Base-by-base conservation (phyloP, 1,140 invertebrate genomes). In the Brachionus calyciflorus region DNA sequence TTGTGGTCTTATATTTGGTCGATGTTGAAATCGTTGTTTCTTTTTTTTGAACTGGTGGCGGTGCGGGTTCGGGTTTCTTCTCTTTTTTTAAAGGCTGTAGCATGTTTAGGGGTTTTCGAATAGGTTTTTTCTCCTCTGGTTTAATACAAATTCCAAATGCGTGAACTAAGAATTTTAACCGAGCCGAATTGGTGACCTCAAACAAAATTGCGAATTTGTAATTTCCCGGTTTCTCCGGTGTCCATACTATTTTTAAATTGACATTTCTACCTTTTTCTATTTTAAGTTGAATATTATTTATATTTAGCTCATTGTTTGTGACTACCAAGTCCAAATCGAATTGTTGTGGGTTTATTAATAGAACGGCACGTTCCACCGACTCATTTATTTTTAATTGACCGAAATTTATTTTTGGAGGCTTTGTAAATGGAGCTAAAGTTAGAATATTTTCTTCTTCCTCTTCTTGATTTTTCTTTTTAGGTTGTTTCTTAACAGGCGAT, bases 141-240 rank as follows among this genome's bases (percentile, higher is more conserved):
- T 49, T 55, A 28, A 55, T 51, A 19, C 69, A 73, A 14, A 51
- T 21, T 37, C 69, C 69, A 6, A 73, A 73, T 51, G 69, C 69
- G 40, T 73, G 69, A 0, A 73, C 69, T 28, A 73, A 73, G 30
- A 73, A 73, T 73, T 73, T 73, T 37, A 73, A 37, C 33, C 69
- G 33, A 19, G 69, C 69, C 21, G 46, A 40, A 51, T 73, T 73
- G 30, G 46, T 51, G 1, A 73, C 69, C 17, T 73, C 69, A 30
- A 73, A 73, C 24, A 73, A 10, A 51, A 73, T 73, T 17, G 48
- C 30, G 28, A 40, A 73, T 55, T 73, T 73, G 17, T 26, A 51
- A 40, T 73, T 73, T 4, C 37, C 69, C 0, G 46, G 44, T 51
- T 73, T 73, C 24, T 51, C 69, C 12, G 69, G 69, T 12, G 12